Evolutionary conservation across 2,797 vertebrate genomes (phyloP).

Genomic region (Manis pentadactyla): DNA sequence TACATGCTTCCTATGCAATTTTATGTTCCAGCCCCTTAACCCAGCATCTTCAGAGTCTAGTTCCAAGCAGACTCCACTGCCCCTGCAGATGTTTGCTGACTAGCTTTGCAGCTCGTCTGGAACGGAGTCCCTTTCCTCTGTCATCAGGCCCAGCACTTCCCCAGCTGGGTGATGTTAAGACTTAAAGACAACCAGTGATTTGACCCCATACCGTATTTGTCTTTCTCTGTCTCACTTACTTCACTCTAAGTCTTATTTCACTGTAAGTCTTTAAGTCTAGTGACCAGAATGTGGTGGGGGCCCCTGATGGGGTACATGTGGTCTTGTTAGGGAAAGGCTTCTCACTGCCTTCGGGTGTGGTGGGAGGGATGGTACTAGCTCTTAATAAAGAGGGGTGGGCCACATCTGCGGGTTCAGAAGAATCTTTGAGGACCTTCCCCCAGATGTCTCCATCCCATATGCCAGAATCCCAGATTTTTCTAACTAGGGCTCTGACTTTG

Average conservation of each 20-base stretch:
- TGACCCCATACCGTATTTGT: too few species aligned
- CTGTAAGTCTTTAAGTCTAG: too few species aligned
- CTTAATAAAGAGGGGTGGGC: not conserved
- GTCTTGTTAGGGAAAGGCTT: not conserved
- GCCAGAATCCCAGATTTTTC: not conserved
- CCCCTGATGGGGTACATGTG: not conserved
- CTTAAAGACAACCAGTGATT: not conserved
- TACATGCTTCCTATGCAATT: not conserved
- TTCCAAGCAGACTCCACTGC: not conserved
- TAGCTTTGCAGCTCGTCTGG: not conserved
- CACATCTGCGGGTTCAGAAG: not conserved
- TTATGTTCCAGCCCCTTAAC: not conserved
- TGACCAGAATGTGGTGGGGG: not conserved
- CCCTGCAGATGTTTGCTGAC: rapidly evolving
- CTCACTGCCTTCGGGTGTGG: not conserved
- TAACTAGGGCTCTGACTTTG: not conserved
- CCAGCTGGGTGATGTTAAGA: not conserved
- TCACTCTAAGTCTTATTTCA: too few species aligned
- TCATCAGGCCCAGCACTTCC: not conserved
- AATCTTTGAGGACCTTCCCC: not conserved
- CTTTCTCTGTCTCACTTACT: too few species aligned
- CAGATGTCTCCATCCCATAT: not conserved
- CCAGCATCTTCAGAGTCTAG: not conserved
- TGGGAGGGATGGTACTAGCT: not conserved
- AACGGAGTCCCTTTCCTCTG: not conserved